These are phyloP conservation scores for Staurois parvus DNA, from an alignment of 2,797 vertebrate species.

Conservation along the genomic window DNA sequence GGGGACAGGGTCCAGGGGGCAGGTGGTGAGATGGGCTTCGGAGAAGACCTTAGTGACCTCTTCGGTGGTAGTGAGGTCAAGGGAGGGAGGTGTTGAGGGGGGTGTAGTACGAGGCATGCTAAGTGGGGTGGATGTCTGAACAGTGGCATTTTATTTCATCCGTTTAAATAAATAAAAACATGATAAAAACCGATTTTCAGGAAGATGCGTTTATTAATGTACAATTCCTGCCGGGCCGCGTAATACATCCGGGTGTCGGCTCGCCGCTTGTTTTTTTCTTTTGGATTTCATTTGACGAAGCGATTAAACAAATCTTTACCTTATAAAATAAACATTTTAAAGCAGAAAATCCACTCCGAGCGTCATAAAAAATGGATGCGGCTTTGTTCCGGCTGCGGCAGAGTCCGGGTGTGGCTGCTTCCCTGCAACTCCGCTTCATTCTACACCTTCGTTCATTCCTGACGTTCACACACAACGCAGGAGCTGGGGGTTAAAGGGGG, in stretches of 20 bases:
- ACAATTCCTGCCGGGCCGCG: slow-evolving; percentile 1
- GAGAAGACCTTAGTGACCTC: too few relatives aligned
- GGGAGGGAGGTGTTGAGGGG: too few relatives aligned
- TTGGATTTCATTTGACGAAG: slow-evolving; percentile 42
- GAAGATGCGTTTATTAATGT: background rate
- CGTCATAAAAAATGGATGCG: slow-evolving; percentile 50
- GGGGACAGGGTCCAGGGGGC: too few relatives aligned
- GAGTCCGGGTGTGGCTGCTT: slow-evolving; percentile 37
- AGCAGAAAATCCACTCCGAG: slow-evolving; percentile 38
- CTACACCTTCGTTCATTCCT: slow-evolving; percentile 40
- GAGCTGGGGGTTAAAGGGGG: background rate
- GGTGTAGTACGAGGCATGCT: too few relatives aligned
- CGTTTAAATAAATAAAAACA: too few relatives aligned
- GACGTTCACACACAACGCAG: background rate
- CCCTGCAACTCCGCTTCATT: slow-evolving; percentile 32
- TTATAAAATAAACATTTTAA: slow-evolving; percentile 55
- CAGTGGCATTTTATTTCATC: too few relatives aligned
- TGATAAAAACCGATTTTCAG: too few relatives aligned
- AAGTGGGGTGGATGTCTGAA: too few relatives aligned
- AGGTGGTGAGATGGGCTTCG: too few relatives aligned
- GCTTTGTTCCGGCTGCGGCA: slow-evolving; percentile 20
- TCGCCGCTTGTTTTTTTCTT: background rate
- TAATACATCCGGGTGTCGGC: slow-evolving; percentile 31
- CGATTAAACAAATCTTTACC: slow-evolving; percentile 47
- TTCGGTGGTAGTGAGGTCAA: too few relatives aligned